A percentile compares a stretch with the other conserved stretches of the same genome.
Conservation (phyloP, 2,113 vertebrate species). For the Oncorhynchus masou region DNA sequence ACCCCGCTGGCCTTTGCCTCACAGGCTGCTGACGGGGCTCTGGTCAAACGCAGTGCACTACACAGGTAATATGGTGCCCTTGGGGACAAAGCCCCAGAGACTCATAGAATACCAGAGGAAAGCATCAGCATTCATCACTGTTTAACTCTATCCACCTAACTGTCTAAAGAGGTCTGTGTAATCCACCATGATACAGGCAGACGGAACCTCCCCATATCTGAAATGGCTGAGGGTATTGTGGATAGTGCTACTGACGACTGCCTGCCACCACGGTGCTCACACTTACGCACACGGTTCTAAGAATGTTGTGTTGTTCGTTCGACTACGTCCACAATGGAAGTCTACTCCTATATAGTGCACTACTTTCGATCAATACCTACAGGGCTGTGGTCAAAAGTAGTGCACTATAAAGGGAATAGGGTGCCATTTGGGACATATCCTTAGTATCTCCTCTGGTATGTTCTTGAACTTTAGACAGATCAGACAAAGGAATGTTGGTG, state of each 20-base stretch:
- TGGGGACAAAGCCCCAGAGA: too few species aligned
- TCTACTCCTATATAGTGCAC: too few species aligned
- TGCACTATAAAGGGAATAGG: too few species aligned
- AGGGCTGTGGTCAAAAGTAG: too few species aligned
- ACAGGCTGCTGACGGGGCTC: too few species aligned
- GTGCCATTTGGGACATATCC: too few species aligned
- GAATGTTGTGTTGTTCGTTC: background rate
- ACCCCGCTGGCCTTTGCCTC: too few species aligned
- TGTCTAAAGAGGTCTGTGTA: constrained; percentile 35
- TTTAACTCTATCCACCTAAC: constrained; percentile 37
- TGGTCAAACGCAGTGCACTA: too few species aligned
- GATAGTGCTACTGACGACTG: constrained; percentile 38
- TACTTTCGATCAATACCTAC: too few species aligned
- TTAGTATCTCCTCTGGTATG: constrained; percentile 19
- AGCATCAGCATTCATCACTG: constrained; percentile 28
- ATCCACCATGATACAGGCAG: constrained; percentile 56
- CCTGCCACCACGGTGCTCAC: constrained; percentile 40
- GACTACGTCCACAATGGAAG: too few species aligned
- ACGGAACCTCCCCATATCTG: constrained; percentile 20
- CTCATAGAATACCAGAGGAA: constrained; percentile 51
- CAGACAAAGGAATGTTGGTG: constrained; percentile 11
- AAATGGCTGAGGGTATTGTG: constrained; percentile 39
- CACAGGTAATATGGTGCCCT: too few species aligned
- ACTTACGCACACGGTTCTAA: constrained; percentile 20
- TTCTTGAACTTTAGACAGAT: background rate